Base-by-base conservation (phyloP, 2,888 invertebrate genomes). In the Rhagonycha lutea region DNA sequence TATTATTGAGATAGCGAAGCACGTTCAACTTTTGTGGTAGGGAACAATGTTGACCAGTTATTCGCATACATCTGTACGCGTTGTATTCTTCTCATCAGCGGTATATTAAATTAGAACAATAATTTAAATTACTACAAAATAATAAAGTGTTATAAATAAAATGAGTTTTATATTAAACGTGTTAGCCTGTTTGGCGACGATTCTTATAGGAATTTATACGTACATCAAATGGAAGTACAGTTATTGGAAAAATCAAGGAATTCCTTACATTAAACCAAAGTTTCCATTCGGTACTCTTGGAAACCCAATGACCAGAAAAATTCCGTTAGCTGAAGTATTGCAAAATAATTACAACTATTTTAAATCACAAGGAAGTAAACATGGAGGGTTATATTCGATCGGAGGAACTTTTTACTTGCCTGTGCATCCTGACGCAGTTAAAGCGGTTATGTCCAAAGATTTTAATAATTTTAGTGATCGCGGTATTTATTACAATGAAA, bases 401-500 rank as follows among this genome's bases (percentile, higher is more conserved):
- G 12, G 69, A 10, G 61, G 24, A 24, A 80, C 81, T 0, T 71
- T 72, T 7, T 81, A 79, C 67, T 1, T 82, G 0, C 77, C 79
- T 0, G 60, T 78, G 0, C 78, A 81, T 67, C 68, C 75, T 3
- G 79, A 82, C 11, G 75, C 72, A 10, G 67, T 82, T 23, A 82
- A 82, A 72, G 87, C 88, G 63, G 86, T 92, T 18, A 82, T 92
- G 81, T 89, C 90, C 60, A 90, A 89, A 78, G 92, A 92, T 80
- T 92, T 91, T 78, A 87, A 86, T 8, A 86, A 90, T 82, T 92
- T 92, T 77, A 89, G 90, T 82, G 91, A 92, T 73, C 90, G 92
- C 68, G 92, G 92, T 0, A 85, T 90, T 14, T 91, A 90, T 80
- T 87, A 84, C 18, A 91, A 92, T 69, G 91, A 91, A 62, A 84